These are phyloP conservation scores for Hippoglossus stenolepis DNA, from an alignment of 2,113 vertebrate species.

Conservation along the genomic window DNA sequence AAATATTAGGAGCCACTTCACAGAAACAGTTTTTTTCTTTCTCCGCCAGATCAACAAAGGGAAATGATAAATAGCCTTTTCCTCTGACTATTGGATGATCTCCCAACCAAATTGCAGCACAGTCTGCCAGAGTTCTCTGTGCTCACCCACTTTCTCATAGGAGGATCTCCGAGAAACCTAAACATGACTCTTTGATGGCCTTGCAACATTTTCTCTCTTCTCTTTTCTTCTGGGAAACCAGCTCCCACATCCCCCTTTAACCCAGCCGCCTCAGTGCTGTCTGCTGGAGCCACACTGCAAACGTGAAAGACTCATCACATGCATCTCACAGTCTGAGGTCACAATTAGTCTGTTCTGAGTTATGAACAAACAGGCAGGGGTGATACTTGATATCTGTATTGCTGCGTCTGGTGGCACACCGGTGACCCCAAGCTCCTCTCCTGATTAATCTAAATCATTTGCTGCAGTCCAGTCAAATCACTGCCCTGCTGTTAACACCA, in stretches of 20 bases:
- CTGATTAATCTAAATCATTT: constrained; percentile 37
- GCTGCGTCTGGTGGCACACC: constrained; percentile 15
- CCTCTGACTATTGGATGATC: constrained; percentile 68
- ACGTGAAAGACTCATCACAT: constrained; percentile 42
- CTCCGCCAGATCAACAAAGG: constrained; percentile 22
- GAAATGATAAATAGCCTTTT: constrained; percentile 45
- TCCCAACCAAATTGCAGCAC: constrained; percentile 50
- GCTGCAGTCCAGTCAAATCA: constrained; percentile 35
- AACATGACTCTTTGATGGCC: constrained; percentile 50
- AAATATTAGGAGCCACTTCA: background rate
- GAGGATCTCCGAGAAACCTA: constrained; percentile 45
- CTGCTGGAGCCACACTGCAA: constrained; percentile 32
- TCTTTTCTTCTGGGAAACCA: constrained; percentile 39
- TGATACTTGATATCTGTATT: constrained; percentile 36
- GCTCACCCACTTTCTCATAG: constrained; percentile 51
- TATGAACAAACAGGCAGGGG: constrained; percentile 15
- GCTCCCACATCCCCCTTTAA: background rate
- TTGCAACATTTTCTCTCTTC: constrained; percentile 24
- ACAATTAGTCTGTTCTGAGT: constrained; percentile 34
- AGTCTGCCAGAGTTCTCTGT: constrained; percentile 35
- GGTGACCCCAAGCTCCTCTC: constrained; percentile 32
- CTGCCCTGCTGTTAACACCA: constrained; percentile 54
- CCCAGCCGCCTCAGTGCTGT: constrained; percentile 16
- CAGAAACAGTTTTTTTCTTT: background rate
- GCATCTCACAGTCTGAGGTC: constrained; percentile 13